Conservation (phyloP, 2,888 invertebrate species). For the Hirtodrosophila alboralis region DNA sequence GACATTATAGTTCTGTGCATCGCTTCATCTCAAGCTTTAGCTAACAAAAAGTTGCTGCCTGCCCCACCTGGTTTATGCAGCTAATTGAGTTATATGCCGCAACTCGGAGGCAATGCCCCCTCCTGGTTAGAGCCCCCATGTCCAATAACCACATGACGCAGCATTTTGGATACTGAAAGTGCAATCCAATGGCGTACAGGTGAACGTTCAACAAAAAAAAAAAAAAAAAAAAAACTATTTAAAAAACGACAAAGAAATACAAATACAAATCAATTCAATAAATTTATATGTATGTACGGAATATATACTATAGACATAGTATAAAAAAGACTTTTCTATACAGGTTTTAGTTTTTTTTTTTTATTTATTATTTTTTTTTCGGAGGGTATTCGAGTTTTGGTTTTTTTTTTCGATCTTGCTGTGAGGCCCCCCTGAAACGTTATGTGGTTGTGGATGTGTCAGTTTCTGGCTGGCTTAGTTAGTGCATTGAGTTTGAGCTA, state of each 20-base stretch:
- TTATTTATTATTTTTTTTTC: background rate
- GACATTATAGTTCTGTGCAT: constrained; percentile 23
- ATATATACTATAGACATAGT: background rate
- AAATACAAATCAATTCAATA: constrained; percentile 73
- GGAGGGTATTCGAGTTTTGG: constrained; percentile 27
- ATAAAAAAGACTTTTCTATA: constrained; percentile 44
- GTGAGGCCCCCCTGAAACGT: constrained; percentile 42
- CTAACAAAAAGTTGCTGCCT: constrained; percentile 10
- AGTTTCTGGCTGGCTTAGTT: constrained; percentile 48
- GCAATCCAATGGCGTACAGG: constrained; percentile 45
- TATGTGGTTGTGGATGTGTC: constrained; percentile 16
- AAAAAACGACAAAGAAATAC: constrained; percentile 46
- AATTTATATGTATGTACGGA: constrained; percentile 45
- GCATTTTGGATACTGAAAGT: constrained; percentile 38
- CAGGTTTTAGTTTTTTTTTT: constrained; percentile 46
- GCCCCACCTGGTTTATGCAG: constrained; percentile 36
- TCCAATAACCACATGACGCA: constrained; percentile 61
- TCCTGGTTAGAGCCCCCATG: constrained; percentile 29
- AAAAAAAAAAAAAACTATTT: constrained; percentile 26
- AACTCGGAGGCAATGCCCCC: constrained; percentile 32
- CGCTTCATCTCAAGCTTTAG: constrained; percentile 7
- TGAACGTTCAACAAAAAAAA: constrained; percentile 28
- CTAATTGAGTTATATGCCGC: constrained; percentile 70
- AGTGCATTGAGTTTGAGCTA: constrained; percentile 54
- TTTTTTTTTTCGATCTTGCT: constrained; percentile 38